These are phyloP conservation scores for Ceratothoa steindachneri DNA, from an alignment of 2,888 invertebrate genomes.

Conservation along the genomic window DNA sequence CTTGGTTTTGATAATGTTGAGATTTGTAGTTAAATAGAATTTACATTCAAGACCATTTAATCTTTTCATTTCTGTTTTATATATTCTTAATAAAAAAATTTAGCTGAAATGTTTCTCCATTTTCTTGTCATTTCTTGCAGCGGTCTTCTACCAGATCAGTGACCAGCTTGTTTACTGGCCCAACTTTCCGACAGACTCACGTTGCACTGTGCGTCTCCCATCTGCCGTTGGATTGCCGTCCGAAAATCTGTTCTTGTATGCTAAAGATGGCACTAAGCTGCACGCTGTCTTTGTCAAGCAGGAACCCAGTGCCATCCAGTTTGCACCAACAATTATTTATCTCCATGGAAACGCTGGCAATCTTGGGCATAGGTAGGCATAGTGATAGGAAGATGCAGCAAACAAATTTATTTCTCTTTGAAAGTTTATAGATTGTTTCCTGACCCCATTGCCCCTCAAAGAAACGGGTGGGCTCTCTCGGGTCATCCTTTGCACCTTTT, in stretches of 20 bases:
- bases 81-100: too few relatives aligned
- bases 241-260: constrained; percentile 73
- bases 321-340: constrained; percentile 76
- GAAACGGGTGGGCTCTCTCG: too few relatives aligned
- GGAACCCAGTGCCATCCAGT: constrained; percentile 61
- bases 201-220: constrained; percentile 81
- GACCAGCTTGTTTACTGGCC: constrained; percentile 84
- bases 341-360: constrained; percentile 97
- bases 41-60: too few relatives aligned
- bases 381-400: neutral
- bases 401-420: too few relatives aligned
- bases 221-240: constrained; percentile 79
- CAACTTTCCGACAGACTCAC: constrained; percentile 79
- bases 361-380: constrained; percentile 76
- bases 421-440: too few relatives aligned
- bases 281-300: constrained; percentile 80
- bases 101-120: too few relatives aligned
- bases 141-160: constrained; percentile 77
- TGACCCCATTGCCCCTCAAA: too few relatives aligned
- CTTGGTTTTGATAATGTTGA: too few relatives aligned
- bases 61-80: too few relatives aligned
- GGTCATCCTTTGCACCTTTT: too few relatives aligned
- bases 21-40: too few relatives aligned
- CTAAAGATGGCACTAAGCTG: constrained; percentile 69
- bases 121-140: constrained; percentile 57